Base-by-base conservation (phyloP, 1,140 invertebrate genomes). In the Amphibalanus amphitrite region DNA sequence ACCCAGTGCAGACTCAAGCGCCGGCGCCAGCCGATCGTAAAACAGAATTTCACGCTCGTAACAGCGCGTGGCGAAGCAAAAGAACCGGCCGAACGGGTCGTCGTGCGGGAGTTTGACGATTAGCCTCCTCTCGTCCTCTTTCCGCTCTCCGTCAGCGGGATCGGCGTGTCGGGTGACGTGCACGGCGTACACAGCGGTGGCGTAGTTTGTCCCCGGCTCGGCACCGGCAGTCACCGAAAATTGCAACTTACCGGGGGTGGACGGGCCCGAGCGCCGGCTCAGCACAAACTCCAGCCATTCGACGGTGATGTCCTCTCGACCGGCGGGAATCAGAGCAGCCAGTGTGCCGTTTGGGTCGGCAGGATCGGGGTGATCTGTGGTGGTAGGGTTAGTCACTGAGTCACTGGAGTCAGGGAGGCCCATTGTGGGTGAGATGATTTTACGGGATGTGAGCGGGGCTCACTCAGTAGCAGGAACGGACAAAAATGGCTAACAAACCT, bases 51-150 rank as follows among this genome's bases (percentile, higher is more conserved):
- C 65, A 28, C 65, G 65, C 65, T 28, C 26, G n/a, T 67, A 67
- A 26, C 65, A 67, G 65, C 65, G n/a, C n/a, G 26, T 67, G 26
- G 28, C 26, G 23, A 26, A 28, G 28, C 65, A 67, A 17, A 67
- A 67, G 26, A 67, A 28, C 3, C 65, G n/a, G 65, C 65, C 65
- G 65, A 67, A 67, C 65, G 28, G 28, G 65, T 67, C 65, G 65
- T 67, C 26, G 28, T 67, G 65, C 65, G 65, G 65, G n/a, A 67
- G 65, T 28, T 67, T 67, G 65, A 67, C 28, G 65, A 67, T 67
- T n/a, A 67, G 65, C 10, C 26, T 8, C 3, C 65, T n/a, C 3
- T n/a, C n/a, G n/a, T n/a, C n/a, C n/a, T n/a, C n/a, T n/a, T n/a
- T n/a, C n/a, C n/a, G n/a, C n/a, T n/a, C n/a, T n/a, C n/a, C n/a